Base-by-base conservation (phyloP, 2,113 vertebrate genomes). In the Ariopsis seemanni region DNA sequence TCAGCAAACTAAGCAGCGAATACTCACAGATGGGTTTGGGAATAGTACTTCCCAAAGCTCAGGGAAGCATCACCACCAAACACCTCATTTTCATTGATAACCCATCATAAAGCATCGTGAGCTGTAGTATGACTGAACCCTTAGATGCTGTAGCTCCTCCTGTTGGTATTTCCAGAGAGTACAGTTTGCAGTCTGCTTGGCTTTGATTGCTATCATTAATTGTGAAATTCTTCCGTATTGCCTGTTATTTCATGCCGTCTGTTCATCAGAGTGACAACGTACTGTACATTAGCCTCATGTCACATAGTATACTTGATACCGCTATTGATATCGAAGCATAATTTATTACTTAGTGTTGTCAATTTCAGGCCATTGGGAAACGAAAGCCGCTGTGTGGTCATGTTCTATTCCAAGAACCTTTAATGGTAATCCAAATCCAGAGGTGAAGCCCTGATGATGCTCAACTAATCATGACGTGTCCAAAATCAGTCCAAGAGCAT, bases 371-470 rank as follows among this genome's bases (percentile, higher is more conserved):
- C 52, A 8, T 18, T 27, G 12, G 52, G n/a, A 79, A 27, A 12
- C 22, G 2, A 14, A 77, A 53, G 22, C 48, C n/a, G n/a, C 22
- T 11, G n/a, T 34, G 30, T 71, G 67, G 18, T 72, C 69, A 48
- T 15, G 50, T 78, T 78, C 55, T 27, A 55, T 78, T 78, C 12
- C 48, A 25, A 27, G 12, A 55, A 57, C 14, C 12, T 79, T 42
- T 79, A 15, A 55, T 53, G 14, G 84, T 81, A 84, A 92, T 86
- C 89, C 89, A 90, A 87, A 27, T 55, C 75, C n/a, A 25, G 12
- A 55, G 50, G 27, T 78, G 50, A 78, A 55, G 75, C 75, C 27
- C 75, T 27, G 75, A 77, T 77, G 50, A 79, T 27, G 75, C 52
- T 79, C 48, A 17, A 17, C 52, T 79, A 79, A 79, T 79, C 75